These are phyloP conservation scores for Hydrochoerus hydrochaeris DNA, from an alignment of 2,113 vertebrate genomes.

Conservation along the genomic window DNA sequence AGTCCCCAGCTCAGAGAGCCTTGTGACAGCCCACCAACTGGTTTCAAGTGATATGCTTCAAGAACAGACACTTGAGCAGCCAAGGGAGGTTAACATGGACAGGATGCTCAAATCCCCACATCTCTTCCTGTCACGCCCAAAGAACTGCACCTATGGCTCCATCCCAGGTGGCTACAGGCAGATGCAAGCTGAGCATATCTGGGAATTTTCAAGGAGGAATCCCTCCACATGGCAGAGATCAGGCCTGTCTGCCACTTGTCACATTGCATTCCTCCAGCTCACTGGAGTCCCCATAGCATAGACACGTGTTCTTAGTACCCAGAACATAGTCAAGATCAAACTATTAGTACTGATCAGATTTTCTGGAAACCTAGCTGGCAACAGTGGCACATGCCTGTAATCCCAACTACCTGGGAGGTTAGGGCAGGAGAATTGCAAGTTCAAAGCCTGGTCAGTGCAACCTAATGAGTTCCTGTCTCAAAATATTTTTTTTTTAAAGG, in stretches of 20 bases:
- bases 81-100: background rate
- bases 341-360: background rate
- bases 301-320: background rate
- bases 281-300: background rate
- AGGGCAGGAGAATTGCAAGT: background rate
- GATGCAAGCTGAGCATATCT: background rate
- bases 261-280: background rate
- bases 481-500: background rate
- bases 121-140: background rate
- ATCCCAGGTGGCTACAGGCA: background rate
- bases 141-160: background rate
- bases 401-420: background rate
- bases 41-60: background rate
- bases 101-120: background rate
- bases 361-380: background rate
- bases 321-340: background rate
- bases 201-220: background rate
- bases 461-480: background rate
- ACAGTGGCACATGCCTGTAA: background rate
- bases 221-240: too few species aligned
- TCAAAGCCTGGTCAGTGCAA: background rate
- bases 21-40: rapidly evolving
- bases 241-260: background rate
- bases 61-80: background rate
- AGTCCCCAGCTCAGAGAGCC: background rate